phyloP scores from a whole-genome alignment of 2,797 vertebrate species.

The Macroramphosus scolopax region DNA sequence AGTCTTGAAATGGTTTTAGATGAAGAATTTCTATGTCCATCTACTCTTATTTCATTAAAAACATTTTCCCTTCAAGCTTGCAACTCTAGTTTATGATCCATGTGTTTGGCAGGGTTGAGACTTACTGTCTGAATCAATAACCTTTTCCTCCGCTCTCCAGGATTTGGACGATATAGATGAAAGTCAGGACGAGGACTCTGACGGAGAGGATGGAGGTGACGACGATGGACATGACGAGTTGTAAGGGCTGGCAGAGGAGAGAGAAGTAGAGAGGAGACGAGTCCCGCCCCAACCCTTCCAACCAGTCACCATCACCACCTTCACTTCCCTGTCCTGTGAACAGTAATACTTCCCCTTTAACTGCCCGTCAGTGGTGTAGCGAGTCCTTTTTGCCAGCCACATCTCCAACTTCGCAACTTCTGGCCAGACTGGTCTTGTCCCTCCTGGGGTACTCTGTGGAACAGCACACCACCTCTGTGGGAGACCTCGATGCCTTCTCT shows the following conservation, averaged over 20 bases:
- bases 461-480: slow-evolving; percentile 48
- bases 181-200: slow-evolving; percentile 78
- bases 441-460: slow-evolving; percentile 42
- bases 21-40: too few relatives aligned
- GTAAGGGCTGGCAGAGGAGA: slow-evolving; percentile 70
- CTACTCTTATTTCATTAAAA: too few relatives aligned
- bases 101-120: too few relatives aligned
- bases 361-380: slow-evolving; percentile 42
- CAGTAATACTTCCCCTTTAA: slow-evolving; percentile 68
- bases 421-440: slow-evolving; percentile 58
- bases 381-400: slow-evolving; percentile 27
- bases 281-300: slow-evolving; percentile 64
- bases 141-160: slow-evolving; percentile 51
- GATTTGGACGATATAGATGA: slow-evolving; percentile 85
- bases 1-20: too few relatives aligned
- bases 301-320: slow-evolving; percentile 70
- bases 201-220: slow-evolving; percentile 85
- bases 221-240: slow-evolving; percentile 90
- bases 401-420: slow-evolving; percentile 45
- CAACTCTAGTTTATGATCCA: too few relatives aligned
- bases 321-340: slow-evolving; percentile 68
- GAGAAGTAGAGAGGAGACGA: slow-evolving; percentile 65
- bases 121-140: background rate
- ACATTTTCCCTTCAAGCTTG: too few relatives aligned
- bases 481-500: slow-evolving; percentile 63